phyloP scores from a whole-genome alignment of 2,888 invertebrate genomes.

The Poecilobothrus nobilitatus region DNA sequence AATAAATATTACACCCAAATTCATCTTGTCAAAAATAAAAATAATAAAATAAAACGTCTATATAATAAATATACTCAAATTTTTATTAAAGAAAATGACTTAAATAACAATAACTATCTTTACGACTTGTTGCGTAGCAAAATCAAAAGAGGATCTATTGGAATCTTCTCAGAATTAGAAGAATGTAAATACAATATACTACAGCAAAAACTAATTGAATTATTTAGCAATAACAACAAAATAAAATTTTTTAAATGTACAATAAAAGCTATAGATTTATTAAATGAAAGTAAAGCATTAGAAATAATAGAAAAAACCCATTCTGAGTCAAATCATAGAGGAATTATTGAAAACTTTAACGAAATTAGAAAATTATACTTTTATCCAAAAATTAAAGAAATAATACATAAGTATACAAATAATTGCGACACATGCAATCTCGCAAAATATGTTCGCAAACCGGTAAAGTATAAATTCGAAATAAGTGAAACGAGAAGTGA shows the following conservation, averaged over 20 bases:
- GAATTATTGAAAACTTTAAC: background rate
- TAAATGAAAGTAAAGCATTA: too few species aligned
- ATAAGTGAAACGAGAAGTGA: too few species aligned
- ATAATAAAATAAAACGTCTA: too few species aligned
- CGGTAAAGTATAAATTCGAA: background rate
- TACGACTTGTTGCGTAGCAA: too few species aligned
- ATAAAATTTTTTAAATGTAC: background rate
- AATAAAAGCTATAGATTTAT: background rate
- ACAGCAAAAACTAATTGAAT: background rate
- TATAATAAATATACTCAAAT: too few species aligned
- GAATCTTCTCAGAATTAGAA: background rate
- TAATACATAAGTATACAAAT: background rate
- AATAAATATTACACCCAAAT: too few species aligned
- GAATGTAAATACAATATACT: background rate
- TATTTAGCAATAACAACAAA: background rate
- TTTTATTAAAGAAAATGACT: too few species aligned
- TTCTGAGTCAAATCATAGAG: background rate
- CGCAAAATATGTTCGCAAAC: background rate
- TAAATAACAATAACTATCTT: too few species aligned
- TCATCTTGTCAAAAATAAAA: too few species aligned
- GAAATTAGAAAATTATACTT: background rate
- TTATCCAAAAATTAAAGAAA: background rate
- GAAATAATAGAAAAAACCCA: too few species aligned
- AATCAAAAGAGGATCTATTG: background rate
- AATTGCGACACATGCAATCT: background rate